Evolutionary conservation across 2,888 invertebrate species (phyloP).

Genomic region (Parnassius mnemosyne): DNA sequence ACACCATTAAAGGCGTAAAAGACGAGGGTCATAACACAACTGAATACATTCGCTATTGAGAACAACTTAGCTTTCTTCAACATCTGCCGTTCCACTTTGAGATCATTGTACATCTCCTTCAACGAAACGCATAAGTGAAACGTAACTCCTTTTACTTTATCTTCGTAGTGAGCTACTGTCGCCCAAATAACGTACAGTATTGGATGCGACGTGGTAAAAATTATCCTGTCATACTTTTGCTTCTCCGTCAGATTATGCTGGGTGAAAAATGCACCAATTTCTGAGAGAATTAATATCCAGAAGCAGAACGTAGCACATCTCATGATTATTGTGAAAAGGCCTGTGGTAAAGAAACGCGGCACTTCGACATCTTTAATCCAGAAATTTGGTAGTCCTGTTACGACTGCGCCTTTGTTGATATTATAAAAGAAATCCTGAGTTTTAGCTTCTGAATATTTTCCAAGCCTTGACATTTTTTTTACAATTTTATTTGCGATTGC

Average conservation of each 20-base stretch:
- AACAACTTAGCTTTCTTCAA: slow-evolving; percentile 40
- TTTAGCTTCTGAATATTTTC: slow-evolving; percentile 9
- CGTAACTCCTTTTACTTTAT: slow-evolving; percentile 37
- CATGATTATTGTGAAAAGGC: slow-evolving; percentile 22
- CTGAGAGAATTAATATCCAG: slow-evolving; percentile 36
- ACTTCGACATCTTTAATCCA: slow-evolving; percentile 41
- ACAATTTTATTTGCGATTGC: too few species aligned
- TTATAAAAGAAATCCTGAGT: slow-evolving; percentile 25
- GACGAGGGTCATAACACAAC: slow-evolving; percentile 27
- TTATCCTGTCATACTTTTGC: slow-evolving; percentile 38
- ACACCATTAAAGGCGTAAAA: slow-evolving; percentile 38
- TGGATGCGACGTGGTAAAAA: slow-evolving; percentile 43
- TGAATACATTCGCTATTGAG: slow-evolving; percentile 32
- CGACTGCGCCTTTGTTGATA: slow-evolving; percentile 23
- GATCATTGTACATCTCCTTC: slow-evolving; percentile 46
- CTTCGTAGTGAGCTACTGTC: slow-evolving; percentile 32
- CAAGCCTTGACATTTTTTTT: too few species aligned
- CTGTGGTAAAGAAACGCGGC: slow-evolving; percentile 30
- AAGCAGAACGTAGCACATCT: slow-evolving; percentile 32
- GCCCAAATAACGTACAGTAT: slow-evolving; percentile 35
- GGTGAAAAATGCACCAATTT: slow-evolving; percentile 41
- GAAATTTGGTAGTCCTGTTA: slow-evolving; percentile 41
- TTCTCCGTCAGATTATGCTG: slow-evolving; percentile 34
- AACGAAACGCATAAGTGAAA: slow-evolving; percentile 37
- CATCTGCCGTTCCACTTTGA: slow-evolving; percentile 46